phyloP scores from a whole-genome alignment of 2,888 invertebrate species.

The Dasysyrphus tricinctus region DNA sequence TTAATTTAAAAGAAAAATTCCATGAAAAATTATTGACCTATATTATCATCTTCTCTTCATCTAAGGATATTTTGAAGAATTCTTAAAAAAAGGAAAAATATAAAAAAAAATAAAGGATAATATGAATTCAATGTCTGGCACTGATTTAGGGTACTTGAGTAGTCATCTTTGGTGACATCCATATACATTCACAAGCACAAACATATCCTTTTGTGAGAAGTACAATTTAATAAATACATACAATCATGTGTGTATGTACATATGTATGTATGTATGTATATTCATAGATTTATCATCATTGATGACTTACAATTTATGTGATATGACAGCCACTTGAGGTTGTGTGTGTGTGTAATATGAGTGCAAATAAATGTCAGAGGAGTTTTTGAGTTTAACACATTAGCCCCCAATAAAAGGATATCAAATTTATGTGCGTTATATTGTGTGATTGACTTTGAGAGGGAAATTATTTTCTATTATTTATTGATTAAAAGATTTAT shows the following conservation, averaged over 20 bases:
- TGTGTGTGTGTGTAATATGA: slow-evolving; percentile 10
- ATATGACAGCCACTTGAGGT: slow-evolving; percentile 20
- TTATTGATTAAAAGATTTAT: background rate
- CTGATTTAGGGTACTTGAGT: slow-evolving; percentile 57
- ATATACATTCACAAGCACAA: background rate
- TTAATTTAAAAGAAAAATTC: background rate
- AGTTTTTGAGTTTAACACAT: slow-evolving; percentile 10
- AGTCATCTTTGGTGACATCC: slow-evolving; percentile 23
- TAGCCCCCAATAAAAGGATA: slow-evolving; percentile 10
- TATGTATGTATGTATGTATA: background rate
- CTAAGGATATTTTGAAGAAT: background rate
- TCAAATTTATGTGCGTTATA: background rate
- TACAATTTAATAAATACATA: background rate
- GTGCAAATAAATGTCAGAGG: slow-evolving; percentile 38
- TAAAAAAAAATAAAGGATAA: slow-evolving; percentile 33
- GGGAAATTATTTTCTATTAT: slow-evolving; percentile 6
- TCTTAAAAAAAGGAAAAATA: too few species aligned
- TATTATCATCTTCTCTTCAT: background rate
- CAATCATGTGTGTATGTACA: background rate
- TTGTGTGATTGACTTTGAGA: slow-evolving; percentile 24
- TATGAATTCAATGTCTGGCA: slow-evolving; percentile 36
- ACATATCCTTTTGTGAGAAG: background rate
- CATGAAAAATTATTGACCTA: background rate
- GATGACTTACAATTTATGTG: slow-evolving; percentile 6
- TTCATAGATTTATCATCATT: background rate